A percentile compares a stretch with the other conserved stretches of the same genome.
Conservation (phyloP, 2,113 vertebrate genomes). For the Ameiurus melas region DNA sequence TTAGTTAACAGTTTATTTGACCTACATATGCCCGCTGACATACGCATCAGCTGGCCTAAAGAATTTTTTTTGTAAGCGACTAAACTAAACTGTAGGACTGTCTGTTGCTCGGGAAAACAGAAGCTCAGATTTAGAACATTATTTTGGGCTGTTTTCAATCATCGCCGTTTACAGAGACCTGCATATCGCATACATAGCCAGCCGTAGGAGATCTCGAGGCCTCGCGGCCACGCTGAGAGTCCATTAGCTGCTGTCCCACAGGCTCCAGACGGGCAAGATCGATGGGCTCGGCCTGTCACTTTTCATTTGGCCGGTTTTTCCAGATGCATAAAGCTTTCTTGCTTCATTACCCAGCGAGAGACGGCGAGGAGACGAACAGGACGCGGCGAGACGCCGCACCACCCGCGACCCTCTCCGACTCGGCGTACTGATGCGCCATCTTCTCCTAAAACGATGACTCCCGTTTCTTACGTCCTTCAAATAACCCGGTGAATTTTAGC, state of each 20-base stretch:
- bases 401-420: background rate
- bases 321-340: conserved; percentile 46
- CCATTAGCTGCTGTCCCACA: conserved; percentile 50
- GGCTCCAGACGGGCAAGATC: conserved; percentile 41
- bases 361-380: conserved; percentile 19
- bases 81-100: too few species aligned
- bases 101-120: background rate
- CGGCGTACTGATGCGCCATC: background rate
- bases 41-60: too few species aligned
- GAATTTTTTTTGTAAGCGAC: too few species aligned
- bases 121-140: background rate
- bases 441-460: background rate
- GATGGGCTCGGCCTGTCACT: conserved; percentile 51
- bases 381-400: conserved; percentile 1
- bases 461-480: background rate
- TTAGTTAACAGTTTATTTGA: too few species aligned
- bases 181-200: conserved; percentile 4
- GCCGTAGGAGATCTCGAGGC: conserved; percentile 21
- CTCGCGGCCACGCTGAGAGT: conserved; percentile 40
- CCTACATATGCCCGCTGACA: too few species aligned
- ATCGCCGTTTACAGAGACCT: background rate
- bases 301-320: conserved; percentile 48
- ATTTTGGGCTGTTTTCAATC: background rate
- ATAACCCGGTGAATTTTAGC: background rate
- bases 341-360: conserved; percentile 48